Conservation (phyloP, 2,888 invertebrate species). For the Scotopteryx bipunctaria region DNA sequence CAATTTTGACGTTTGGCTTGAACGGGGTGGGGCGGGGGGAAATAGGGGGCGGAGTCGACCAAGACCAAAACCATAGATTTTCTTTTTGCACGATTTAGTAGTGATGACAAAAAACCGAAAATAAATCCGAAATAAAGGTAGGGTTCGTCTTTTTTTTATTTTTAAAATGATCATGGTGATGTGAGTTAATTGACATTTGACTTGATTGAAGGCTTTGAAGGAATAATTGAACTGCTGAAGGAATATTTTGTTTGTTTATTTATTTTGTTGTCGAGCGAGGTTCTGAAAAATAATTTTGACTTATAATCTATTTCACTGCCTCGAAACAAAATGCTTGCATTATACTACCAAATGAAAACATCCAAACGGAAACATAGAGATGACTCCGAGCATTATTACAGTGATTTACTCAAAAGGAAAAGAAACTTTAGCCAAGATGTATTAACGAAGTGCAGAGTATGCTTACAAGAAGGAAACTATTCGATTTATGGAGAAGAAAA, state of each 20-base stretch:
- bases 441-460: constrained; percentile 37
- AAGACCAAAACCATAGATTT: neutral
- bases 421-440: too few relatives aligned
- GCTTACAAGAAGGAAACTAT: constrained; percentile 35
- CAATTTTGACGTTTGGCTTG: constrained; percentile 48
- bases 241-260: too few relatives aligned
- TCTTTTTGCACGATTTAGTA: too few relatives aligned
- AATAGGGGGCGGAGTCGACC: neutral
- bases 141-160: neutral
- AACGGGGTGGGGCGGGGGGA: neutral
- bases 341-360: constrained; percentile 34
- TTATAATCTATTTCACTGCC: neutral
- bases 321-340: constrained; percentile 32
- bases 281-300: too few relatives aligned
- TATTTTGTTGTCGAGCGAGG: neutral
- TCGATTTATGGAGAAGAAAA: constrained; percentile 28
- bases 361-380: constrained; percentile 29
- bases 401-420: constrained; percentile 20
- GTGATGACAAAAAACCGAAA: neutral
- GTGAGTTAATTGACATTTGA: too few relatives aligned
- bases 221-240: too few relatives aligned
- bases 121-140: constrained; percentile 1
- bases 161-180: too few relatives aligned
- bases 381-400: constrained; percentile 36
- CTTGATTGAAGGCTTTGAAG: too few relatives aligned